phyloP scores from a whole-genome alignment of 2,888 invertebrate genomes.

The Drosophila kanekoi region DNA sequence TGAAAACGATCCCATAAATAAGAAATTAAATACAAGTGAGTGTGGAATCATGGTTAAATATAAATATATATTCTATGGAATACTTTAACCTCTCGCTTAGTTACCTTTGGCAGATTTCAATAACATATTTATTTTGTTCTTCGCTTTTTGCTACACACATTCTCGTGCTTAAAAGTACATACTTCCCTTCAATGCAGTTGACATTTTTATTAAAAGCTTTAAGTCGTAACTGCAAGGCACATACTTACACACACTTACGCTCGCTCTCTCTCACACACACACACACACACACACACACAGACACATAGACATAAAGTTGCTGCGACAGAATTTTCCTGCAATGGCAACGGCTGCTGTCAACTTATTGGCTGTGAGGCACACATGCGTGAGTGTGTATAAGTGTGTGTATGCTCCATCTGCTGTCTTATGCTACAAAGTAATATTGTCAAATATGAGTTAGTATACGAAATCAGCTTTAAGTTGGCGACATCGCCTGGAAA shows the following conservation, averaged over 20 bases:
- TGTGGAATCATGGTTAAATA: background rate
- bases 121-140: slow-evolving; percentile 10
- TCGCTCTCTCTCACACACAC: slow-evolving; percentile 15
- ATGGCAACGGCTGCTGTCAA: slow-evolving; percentile 72
- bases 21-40: background rate
- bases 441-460: slow-evolving; percentile 73
- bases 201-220: slow-evolving; percentile 81
- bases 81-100: background rate
- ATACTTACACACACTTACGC: slow-evolving; percentile 17
- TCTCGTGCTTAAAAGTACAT: slow-evolving; percentile 45
- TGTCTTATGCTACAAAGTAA: slow-evolving; percentile 76
- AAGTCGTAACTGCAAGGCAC: slow-evolving; percentile 64
- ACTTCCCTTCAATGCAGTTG: slow-evolving; percentile 74
- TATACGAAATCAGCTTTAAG: slow-evolving; percentile 68
- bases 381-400: slow-evolving; percentile 5
- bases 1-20: too few relatives aligned
- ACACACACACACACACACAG: slow-evolving; percentile 20
- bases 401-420: slow-evolving; percentile 34
- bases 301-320: slow-evolving; percentile 46
- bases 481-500: slow-evolving; percentile 49
- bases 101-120: slow-evolving; percentile 2
- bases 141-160: slow-evolving; percentile 18
- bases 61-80: background rate
- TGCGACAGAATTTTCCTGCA: slow-evolving; percentile 65
- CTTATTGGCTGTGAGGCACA: slow-evolving; percentile 67